phyloP scores from a whole-genome alignment of 1,140 invertebrate species.

The Alviniconcha marisindica region DNA sequence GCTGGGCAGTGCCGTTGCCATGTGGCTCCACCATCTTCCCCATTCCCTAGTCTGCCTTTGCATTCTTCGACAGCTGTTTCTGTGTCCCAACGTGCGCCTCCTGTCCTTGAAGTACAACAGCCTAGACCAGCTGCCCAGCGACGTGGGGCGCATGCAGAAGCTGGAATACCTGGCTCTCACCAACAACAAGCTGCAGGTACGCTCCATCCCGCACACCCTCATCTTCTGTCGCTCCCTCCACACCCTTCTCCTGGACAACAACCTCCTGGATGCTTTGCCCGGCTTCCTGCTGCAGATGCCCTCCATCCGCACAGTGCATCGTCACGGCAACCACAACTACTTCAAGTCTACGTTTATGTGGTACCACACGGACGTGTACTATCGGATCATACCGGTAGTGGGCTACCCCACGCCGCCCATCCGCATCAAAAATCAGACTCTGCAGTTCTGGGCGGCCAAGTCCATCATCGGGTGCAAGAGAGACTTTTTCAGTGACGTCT shows the following conservation, averaged over 20 bases:
- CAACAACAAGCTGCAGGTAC: constrained; percentile 77
- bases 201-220: constrained; percentile 77
- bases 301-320: constrained; percentile 76
- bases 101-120: constrained; percentile 78
- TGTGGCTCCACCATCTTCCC: too few species aligned
- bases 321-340: constrained; percentile 79
- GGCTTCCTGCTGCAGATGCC: constrained; percentile 77
- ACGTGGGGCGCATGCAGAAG: constrained; percentile 76
- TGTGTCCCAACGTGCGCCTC: constrained; percentile 74
- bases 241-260: constrained; percentile 77
- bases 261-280: constrained; percentile 78
- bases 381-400: constrained; percentile 73
- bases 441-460: constrained; percentile 75
- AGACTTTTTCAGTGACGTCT: constrained; percentile 74
- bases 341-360: constrained; percentile 80
- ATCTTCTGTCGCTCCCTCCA: constrained; percentile 75
- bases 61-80: constrained; percentile 74
- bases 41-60: too few species aligned
- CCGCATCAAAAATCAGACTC: constrained; percentile 49
- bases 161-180: constrained; percentile 77
- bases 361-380: constrained; percentile 78
- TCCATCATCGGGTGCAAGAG: constrained; percentile 74
- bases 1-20: too few species aligned
- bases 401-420: constrained; percentile 44
- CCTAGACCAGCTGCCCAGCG: constrained; percentile 75